These are phyloP conservation scores for Balaenoptera acutorostrata DNA, from an alignment of 2,113 vertebrate genomes.

Conservation along the genomic window DNA sequence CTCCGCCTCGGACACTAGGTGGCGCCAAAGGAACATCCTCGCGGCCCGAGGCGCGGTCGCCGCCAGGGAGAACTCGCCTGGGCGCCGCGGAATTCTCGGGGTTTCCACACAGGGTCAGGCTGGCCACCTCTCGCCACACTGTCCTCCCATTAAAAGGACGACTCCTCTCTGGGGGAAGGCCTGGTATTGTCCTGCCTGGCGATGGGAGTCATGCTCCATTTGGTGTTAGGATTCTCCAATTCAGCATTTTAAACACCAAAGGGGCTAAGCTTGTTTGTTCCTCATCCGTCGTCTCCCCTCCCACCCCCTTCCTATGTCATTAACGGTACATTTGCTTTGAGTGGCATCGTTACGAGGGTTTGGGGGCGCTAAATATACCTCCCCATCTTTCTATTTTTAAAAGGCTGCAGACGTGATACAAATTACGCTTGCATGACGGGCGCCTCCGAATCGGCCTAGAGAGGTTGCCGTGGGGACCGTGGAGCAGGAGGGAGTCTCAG, in stretches of 20 bases:
- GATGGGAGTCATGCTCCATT: not conserved
- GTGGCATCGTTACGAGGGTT: not conserved
- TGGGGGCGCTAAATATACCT: not conserved
- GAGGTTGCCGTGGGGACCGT: slow-evolving; percentile 34
- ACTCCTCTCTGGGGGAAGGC: not conserved
- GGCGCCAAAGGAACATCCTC: slow-evolving; percentile 69
- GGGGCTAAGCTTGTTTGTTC: not conserved
- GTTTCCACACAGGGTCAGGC: not conserved
- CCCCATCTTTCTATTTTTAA: not conserved
- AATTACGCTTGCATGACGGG: not conserved
- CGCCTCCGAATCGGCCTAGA: slow-evolving; percentile 58
- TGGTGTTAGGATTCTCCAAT: rapidly evolving
- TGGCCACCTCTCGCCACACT: not conserved
- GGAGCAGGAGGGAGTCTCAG: slow-evolving; percentile 49
- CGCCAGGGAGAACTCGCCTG: rapidly evolving
- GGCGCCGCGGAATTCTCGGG: not conserved
- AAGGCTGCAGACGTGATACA: slow-evolving; percentile 39
- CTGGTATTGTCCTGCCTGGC: not conserved
- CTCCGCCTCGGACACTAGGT: slow-evolving; percentile 65
- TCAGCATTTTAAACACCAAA: not conserved
- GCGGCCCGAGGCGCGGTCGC: not conserved
- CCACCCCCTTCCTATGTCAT: rapidly evolving
- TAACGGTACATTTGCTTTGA: not conserved
- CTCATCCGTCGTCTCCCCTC: not conserved
- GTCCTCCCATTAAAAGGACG: not conserved